Base-by-base conservation (phyloP, 2,797 vertebrate species). In the Xiphophorus birchmanni region DNA sequence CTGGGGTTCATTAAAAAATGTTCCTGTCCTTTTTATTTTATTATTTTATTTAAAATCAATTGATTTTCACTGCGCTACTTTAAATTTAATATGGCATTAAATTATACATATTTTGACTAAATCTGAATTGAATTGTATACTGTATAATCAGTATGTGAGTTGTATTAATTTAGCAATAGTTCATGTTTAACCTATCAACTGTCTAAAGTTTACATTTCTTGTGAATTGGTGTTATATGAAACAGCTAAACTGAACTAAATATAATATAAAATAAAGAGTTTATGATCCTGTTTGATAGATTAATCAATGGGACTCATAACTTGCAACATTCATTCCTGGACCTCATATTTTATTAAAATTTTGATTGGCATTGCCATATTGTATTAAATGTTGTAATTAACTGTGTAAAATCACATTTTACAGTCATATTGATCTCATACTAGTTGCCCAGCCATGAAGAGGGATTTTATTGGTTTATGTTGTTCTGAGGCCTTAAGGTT, bases 391-490 rank as follows among this genome's bases (percentile, higher is more conserved):
- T 23, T 65, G n/a, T 76, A 74, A 67, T 76, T 76, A n/a, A 79
- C 44, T 8, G 35, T 29, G 15, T n/a, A 58, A 74, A 78, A 29
- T 75, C 8, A 29, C 32, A 76, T 83, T 52, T 50, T 45, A 12
- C 5, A 4, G 23, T 56, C 17, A 32, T 44, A 74, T 76, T 56
- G 69, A 78, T 82, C 77, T 82, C 2, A 63, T 81, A 52, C 47
- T 35, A 21, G 60, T 47, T 65, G 37, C 54, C 58, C 35, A 12
- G 5, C 29, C 18, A 29, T 75, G 45, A 76, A 35, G 65, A 56
- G 15, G 73, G 50, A 52, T 80, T 40, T 87, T 76, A 60, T 77
- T 77, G 40, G 26, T 81, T 11, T n/a, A 18, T 15, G n/a, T 81
- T 40, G 45, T 37, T 73, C 32, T 73, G 40, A 72, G 48, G 48